phyloP scores from a whole-genome alignment of 2,888 invertebrate species.

The Perdita meconis region DNA sequence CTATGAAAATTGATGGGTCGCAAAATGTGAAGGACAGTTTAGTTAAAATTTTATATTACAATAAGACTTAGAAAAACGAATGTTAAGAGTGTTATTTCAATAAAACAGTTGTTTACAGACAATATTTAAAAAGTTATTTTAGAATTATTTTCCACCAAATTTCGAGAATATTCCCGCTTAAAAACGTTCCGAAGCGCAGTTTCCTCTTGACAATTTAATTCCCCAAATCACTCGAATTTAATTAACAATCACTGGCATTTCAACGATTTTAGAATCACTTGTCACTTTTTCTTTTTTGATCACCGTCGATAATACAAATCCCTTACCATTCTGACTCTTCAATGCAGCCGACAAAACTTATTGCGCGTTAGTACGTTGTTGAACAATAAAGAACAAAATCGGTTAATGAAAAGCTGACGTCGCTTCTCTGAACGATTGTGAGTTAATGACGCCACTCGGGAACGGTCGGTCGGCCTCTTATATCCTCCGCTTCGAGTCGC shows the following conservation, averaged over 20 bases:
- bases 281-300: neutral
- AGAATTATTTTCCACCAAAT: too few species aligned
- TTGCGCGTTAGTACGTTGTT: neutral
- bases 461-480: conserved; percentile 65
- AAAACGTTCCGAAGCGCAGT: too few species aligned
- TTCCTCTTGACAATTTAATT: neutral
- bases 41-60: too few species aligned
- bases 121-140: too few species aligned
- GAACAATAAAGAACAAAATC: neutral
- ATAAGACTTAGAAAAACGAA: too few species aligned
- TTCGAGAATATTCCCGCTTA: too few species aligned
- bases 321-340: conserved; percentile 35
- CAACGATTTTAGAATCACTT: neutral
- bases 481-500: conserved; percentile 68
- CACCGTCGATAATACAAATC: neutral
- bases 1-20: too few species aligned
- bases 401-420: conserved; percentile 29
- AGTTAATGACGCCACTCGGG: conserved; percentile 65
- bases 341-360: neutral
- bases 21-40: too few species aligned
- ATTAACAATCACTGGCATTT: neutral
- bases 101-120: too few species aligned
- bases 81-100: too few species aligned
- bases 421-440: conserved; percentile 75
- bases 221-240: neutral